These are phyloP conservation scores for Trinorchestia longiramus DNA, from an alignment of 1,140 invertebrate species.

Conservation along the genomic window DNA sequence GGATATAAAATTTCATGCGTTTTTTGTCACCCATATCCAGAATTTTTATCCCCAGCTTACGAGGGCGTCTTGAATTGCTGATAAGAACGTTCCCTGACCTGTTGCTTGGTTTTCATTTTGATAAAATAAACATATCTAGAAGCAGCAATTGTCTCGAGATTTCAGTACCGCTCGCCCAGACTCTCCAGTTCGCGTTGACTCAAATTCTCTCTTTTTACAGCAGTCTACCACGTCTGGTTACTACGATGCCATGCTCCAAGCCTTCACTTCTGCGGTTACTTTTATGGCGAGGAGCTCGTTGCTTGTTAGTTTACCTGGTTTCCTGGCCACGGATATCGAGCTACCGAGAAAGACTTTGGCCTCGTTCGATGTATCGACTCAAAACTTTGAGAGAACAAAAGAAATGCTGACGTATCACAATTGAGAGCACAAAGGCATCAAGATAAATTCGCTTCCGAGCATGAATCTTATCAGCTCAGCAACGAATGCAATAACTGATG, in stretches of 20 bases:
- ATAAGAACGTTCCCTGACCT: too few relatives aligned
- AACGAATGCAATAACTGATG: not conserved
- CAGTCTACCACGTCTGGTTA: not conserved
- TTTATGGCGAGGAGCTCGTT: not conserved
- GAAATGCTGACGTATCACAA: not conserved
- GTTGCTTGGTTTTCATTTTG: too few relatives aligned
- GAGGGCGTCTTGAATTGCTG: too few relatives aligned
- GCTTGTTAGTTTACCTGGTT: not conserved
- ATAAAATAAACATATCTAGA: too few relatives aligned
- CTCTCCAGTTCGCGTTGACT: not conserved
- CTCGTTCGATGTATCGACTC: not conserved
- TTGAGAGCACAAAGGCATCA: not conserved
- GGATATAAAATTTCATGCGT: too few relatives aligned
- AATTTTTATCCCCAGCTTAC: too few relatives aligned
- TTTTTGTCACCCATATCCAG: too few relatives aligned
- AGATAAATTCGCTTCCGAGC: too few relatives aligned
- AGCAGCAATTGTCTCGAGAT: too few relatives aligned
- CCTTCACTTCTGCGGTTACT: not conserved
- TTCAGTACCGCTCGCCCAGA: not conserved
- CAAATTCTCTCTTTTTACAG: not conserved
- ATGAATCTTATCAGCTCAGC: not conserved
- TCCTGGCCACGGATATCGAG: not conserved
- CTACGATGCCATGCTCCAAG: not conserved
- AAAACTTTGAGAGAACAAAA: not conserved
- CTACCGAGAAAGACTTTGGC: not conserved